Base-by-base conservation (phyloP, 2,113 vertebrate genomes). In the Tursiops truncatus region DNA sequence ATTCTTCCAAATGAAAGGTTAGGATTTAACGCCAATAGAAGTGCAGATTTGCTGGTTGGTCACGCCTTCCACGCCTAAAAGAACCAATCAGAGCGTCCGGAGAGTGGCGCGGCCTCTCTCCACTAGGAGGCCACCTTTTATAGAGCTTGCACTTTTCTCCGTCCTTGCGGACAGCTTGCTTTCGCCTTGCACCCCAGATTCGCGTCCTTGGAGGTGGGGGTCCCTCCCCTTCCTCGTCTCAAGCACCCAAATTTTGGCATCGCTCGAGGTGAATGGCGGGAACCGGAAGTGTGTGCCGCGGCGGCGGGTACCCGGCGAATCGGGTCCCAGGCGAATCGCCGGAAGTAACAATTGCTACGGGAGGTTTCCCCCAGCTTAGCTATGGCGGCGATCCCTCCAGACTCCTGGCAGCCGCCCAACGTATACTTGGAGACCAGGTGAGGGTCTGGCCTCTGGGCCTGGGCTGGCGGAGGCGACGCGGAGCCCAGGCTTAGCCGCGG, bases 361-460 rank as follows among this genome's bases (percentile, higher is more conserved):
- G 23, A 26, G 23, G 84, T 23, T 25, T 28, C 41, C 15, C 21
- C 21, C 1, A 2, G 33, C 53, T 10, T 76, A 33, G 98, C 98
- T 1, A 98, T 99, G 99, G 98, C 99, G 2, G 99, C 99, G 1
- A 98, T 99, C 2, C 99, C 99, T 3, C 99, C 99, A 4, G 99
- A 99, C 84, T 98, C 99, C 10, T 99, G 99, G 99, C 99, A 99
- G 97, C 99, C 99, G 8, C 97, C 99, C 25, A 99, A 98, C 53
- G 99, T 99, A 8, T 98, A 98, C 44, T 26, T 99, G 89, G 99
- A 99, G 63, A 99, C 99, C 31, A 99, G 99, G 99, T 99, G 98
- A 99, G 83, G 33, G 26, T 38, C 65, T 53, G 76, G 50, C 58
- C 18, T 23, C 17, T 36, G 38, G 79, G 63, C 74, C 74, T 67